Evolutionary conservation across 1,140 invertebrate species (phyloP).

Genomic region (Ylistrum balloti): DNA sequence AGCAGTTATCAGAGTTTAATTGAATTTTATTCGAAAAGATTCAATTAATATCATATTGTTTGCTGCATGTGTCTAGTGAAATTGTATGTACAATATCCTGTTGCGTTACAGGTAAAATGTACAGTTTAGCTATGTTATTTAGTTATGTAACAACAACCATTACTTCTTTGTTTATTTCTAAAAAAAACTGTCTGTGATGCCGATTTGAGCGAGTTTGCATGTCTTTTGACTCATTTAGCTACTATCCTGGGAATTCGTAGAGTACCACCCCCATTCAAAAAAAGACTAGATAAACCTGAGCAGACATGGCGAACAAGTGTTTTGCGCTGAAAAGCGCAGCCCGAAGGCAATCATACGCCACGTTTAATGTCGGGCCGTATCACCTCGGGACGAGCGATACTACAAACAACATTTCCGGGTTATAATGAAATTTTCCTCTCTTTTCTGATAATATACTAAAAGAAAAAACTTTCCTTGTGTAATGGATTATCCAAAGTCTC

Average conservation of each 20-base stretch:
- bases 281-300: background rate
- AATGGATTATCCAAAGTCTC: background rate
- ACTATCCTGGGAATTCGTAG: background rate
- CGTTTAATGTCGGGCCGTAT: background rate
- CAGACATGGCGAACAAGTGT: conserved; percentile 22
- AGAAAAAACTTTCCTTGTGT: background rate
- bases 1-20: conserved; percentile 21
- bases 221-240: background rate
- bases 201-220: background rate
- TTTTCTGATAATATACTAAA: conserved; percentile 7
- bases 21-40: background rate
- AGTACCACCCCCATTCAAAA: background rate
- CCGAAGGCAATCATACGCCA: background rate
- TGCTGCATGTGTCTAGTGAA: background rate
- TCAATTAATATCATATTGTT: background rate
- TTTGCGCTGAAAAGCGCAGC: background rate
- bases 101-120: too few relatives aligned
- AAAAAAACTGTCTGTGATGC: background rate
- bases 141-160: too few relatives aligned
- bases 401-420: conserved; percentile 14
- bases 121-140: too few relatives aligned
- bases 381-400: background rate
- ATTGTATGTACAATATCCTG: too few relatives aligned
- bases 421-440: background rate
- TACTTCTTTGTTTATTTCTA: too few relatives aligned